Percentiles rank a stretch among this genome's conserved stretches.
phyloP scores from a whole-genome alignment of 2,888 invertebrate genomes.

The Orthosia gothica region DNA sequence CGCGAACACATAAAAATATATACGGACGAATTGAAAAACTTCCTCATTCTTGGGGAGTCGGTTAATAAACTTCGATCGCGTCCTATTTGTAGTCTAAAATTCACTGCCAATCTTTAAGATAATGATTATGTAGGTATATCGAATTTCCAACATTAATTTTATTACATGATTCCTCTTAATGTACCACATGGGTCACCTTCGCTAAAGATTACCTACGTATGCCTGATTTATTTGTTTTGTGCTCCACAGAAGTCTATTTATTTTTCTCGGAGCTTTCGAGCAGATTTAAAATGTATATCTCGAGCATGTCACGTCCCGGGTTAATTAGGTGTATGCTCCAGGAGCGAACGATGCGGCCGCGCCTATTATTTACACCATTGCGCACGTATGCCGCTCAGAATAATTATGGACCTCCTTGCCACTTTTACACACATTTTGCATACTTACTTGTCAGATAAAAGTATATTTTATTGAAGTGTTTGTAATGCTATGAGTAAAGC shows the following conservation, averaged over 20 bases:
- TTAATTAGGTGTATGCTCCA: constrained; percentile 87
- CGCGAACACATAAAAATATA: no score
- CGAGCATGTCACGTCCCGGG: constrained; percentile 86
- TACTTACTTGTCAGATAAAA: constrained; percentile 81
- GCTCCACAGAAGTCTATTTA: constrained; percentile 69
- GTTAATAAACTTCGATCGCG: no score
- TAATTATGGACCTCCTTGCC: constrained; percentile 80
- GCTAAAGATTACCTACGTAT: not conserved
- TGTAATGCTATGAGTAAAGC: constrained; percentile 74
- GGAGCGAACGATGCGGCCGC: constrained; percentile 69
- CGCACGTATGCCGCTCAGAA: constrained; percentile 77
- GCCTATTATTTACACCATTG: constrained; percentile 81
- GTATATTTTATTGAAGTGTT: constrained; percentile 82
- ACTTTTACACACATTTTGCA: constrained; percentile 82
- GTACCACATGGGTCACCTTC: constrained; percentile 19
- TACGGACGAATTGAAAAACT: no score
- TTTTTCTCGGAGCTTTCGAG: constrained; percentile 77
- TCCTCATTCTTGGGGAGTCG: no score
- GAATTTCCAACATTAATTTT: no score
- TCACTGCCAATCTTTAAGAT: no score
- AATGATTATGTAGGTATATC: no score
- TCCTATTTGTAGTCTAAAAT: no score
- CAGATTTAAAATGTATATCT: constrained; percentile 88
- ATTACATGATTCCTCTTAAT: constrained; percentile 28
- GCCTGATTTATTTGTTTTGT: constrained; percentile 53